Percentiles rank a stretch among this genome's conserved stretches.
Conservation (phyloP, 2,113 vertebrate genomes). For the Tylochromis polylepis region DNA sequence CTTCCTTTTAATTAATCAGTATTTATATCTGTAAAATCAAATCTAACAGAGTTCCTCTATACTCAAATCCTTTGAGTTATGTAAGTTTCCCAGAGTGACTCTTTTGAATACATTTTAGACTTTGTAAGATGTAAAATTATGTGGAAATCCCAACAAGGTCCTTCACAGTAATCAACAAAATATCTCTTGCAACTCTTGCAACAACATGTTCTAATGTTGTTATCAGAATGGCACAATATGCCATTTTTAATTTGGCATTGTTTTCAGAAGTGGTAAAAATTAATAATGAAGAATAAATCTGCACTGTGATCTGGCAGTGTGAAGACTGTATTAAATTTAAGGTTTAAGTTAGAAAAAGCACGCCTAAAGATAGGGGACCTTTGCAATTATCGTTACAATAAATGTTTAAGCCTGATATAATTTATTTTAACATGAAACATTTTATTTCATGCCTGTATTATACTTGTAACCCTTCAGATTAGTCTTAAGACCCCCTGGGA, state of each 20-base stretch:
- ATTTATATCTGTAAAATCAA: background rate
- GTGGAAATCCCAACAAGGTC: background rate
- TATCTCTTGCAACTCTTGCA: background rate
- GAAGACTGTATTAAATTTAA: background rate
- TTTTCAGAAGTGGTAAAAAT: background rate
- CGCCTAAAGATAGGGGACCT: background rate
- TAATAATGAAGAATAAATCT: background rate
- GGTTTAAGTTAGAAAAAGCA: background rate
- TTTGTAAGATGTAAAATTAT: background rate
- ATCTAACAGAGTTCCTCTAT: background rate
- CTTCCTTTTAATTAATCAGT: background rate
- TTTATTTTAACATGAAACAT: background rate
- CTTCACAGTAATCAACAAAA: background rate
- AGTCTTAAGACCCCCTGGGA: background rate
- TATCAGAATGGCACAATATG: background rate
- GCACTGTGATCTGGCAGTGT: background rate
- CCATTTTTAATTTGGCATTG: background rate
- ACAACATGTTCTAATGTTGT: background rate
- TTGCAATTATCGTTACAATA: background rate
- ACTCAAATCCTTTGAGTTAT: background rate
- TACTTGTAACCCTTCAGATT: background rate
- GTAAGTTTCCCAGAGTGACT: background rate
- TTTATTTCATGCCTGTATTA: background rate
- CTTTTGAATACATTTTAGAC: background rate
- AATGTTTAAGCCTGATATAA: background rate